These are phyloP conservation scores for Myopa testacea DNA, from an alignment of 2,888 invertebrate species.

Conservation along the genomic window DNA sequence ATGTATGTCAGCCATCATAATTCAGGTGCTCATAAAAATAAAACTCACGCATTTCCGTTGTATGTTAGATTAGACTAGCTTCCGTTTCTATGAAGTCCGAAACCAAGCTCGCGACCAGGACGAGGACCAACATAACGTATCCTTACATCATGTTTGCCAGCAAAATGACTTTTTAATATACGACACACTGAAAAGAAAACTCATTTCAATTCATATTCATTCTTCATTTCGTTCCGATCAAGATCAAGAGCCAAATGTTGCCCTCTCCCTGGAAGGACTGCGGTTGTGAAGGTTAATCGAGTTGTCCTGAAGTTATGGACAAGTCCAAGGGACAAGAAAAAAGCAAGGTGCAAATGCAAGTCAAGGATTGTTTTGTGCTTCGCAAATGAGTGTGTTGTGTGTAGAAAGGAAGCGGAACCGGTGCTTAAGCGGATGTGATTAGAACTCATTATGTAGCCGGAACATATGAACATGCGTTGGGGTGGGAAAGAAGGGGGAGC, in stretches of 20 bases:
- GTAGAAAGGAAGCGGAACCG: constrained; percentile 19
- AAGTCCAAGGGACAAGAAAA: not conserved
- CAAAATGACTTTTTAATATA: constrained; percentile 66
- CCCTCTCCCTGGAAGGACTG: not conserved
- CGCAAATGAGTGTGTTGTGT: not conserved
- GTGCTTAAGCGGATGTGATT: constrained; percentile 35
- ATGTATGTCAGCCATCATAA: too few relatives aligned
- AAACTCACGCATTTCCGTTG: constrained; percentile 60
- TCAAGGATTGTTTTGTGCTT: not conserved
- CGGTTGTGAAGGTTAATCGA: too few relatives aligned
- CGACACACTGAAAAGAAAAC: constrained; percentile 50
- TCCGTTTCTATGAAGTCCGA: constrained; percentile 56
- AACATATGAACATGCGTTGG: constrained; percentile 13
- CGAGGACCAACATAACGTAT: constrained; percentile 4
- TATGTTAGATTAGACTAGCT: constrained; percentile 54
- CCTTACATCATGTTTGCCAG: constrained; percentile 48
- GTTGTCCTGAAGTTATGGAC: constrained; percentile 3
- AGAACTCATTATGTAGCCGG: constrained; percentile 24
- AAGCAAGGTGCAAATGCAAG: not conserved
- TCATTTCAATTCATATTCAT: constrained; percentile 45
- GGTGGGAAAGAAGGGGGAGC: not conserved
- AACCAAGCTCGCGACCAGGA: not conserved
- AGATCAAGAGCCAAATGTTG: not conserved
- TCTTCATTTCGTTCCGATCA: constrained; percentile 12
- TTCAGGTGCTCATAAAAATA: too few relatives aligned